phyloP scores from a whole-genome alignment of 2,888 invertebrate genomes.

The Venustoraphidia nigricollis region DNA sequence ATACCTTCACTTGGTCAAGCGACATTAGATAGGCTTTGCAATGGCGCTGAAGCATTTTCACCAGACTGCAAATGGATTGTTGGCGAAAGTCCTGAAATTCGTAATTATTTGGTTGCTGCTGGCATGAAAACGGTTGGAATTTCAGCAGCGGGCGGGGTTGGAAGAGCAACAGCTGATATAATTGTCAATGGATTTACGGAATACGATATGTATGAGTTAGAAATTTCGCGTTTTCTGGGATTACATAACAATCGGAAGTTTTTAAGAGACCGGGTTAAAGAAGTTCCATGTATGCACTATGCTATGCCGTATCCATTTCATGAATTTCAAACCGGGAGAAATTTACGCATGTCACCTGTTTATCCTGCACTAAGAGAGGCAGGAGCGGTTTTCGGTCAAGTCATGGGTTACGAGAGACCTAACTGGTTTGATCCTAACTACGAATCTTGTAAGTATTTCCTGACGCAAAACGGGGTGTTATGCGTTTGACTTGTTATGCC shows the following conservation, averaged over 20 bases:
- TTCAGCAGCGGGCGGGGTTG: slow-evolving; percentile 90
- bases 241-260: slow-evolving; percentile 92
- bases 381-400: slow-evolving; percentile 91
- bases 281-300: slow-evolving; percentile 83
- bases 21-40: slow-evolving; percentile 63
- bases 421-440: slow-evolving; percentile 64
- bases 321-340: slow-evolving; percentile 77
- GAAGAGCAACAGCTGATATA: slow-evolving; percentile 74
- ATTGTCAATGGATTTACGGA: slow-evolving; percentile 69
- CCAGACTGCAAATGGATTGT: slow-evolving; percentile 94
- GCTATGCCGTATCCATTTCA: slow-evolving; percentile 68
- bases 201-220: slow-evolving; percentile 76
- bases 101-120: slow-evolving; percentile 82
- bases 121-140: slow-evolving; percentile 97
- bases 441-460: slow-evolving; percentile 24
- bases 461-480: no score
- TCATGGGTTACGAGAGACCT: slow-evolving; percentile 95
- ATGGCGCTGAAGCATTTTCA: slow-evolving; percentile 88
- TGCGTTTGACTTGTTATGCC: no score
- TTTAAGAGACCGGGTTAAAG: slow-evolving; percentile 76
- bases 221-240: slow-evolving; percentile 78
- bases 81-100: slow-evolving; percentile 84
- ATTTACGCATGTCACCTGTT: slow-evolving; percentile 86
- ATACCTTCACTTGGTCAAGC: slow-evolving; percentile 66
- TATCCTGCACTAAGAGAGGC: slow-evolving; percentile 81